Conservation (phyloP, 2,797 vertebrate species). For the Gypaetus barbatus region DNA sequence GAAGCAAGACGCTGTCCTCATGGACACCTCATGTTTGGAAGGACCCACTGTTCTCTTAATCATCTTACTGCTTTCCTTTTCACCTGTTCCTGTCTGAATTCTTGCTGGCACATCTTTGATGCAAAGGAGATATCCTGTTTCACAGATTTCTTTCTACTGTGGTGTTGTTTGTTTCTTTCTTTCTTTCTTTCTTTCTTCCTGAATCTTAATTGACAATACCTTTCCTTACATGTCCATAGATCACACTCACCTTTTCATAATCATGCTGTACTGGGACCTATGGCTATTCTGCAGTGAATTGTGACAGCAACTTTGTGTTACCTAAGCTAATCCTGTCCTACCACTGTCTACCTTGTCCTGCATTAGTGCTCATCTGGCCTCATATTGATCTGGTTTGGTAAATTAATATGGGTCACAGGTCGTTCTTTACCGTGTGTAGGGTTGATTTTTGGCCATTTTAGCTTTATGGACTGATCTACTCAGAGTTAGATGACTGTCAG, state of each 20-base stretch:
- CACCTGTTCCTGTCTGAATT: background rate
- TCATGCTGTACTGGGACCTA: background rate
- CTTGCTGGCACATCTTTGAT: background rate
- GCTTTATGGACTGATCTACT: too few species aligned
- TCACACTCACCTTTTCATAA: background rate
- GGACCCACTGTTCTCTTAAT: background rate
- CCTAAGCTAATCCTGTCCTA: background rate
- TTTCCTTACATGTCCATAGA: background rate
- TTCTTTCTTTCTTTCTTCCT: background rate
- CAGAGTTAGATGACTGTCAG: background rate
- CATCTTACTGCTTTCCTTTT: background rate
- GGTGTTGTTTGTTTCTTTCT: background rate
- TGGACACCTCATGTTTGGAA: background rate
- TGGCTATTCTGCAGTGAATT: background rate
- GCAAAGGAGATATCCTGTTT: background rate
- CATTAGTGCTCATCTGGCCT: background rate
- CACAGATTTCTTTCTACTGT: background rate
- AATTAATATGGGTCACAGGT: background rate
- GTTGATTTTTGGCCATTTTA: background rate
- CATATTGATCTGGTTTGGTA: background rate
- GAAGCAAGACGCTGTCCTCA: background rate
- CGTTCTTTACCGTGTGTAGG: background rate
- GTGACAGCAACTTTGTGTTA: background rate
- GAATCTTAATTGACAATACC: background rate
- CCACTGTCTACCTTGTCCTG: too few species aligned